Base-by-base conservation (phyloP, 2,113 vertebrate species). In the Columba livia region DNA sequence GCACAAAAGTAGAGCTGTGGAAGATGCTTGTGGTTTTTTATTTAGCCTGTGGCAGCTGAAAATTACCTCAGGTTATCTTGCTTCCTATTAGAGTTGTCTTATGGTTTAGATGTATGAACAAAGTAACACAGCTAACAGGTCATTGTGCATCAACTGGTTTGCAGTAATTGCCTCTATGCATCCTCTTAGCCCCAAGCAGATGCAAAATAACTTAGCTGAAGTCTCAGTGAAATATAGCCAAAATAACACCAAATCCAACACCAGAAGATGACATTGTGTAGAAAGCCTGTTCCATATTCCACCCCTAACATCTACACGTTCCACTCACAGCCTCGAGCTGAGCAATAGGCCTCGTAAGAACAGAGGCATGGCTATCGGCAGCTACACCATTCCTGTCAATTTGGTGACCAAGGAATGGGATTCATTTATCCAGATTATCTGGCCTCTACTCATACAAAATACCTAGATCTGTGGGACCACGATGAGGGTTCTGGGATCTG, bases 1-100 rank as follows among this genome's bases (percentile, higher is more conserved):
- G 9, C 32, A 42, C 0, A 1, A 26, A 24, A 75, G 58, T 50
- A 1, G 2, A 80, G 16, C 31, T 0, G 1, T 38, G n/a, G 51
- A 85, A 79, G 48, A 48, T 2, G 28, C 2, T 51, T 58, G 15
- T 61, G 29, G 1, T 67, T 90, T 80, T 84, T 60, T 61, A 69
- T 89, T 79, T 54, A 82, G 42, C 16, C 3, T 2, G 17, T 47
- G 19, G 13, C 11, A 53, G 24, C 11, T 74, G 38, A 80, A 38
- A 81, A 67, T 74, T 81, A 56, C 78, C 42, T 58, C 38, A 71
- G 56, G 11, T 69, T 75, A 65, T 75, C 42, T 79, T 79, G 6
- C 38, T 79, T 85, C 18, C 11, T 72, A 6, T 79, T 85, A 47
- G 11, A 44, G 5, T 15, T 64, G 26, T 62, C 21, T 56, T 38